Evolutionary conservation across 2,113 vertebrate genomes (phyloP), one percentile per base, ranked within the genome.

Genomic region (Cariama cristata): DNA sequence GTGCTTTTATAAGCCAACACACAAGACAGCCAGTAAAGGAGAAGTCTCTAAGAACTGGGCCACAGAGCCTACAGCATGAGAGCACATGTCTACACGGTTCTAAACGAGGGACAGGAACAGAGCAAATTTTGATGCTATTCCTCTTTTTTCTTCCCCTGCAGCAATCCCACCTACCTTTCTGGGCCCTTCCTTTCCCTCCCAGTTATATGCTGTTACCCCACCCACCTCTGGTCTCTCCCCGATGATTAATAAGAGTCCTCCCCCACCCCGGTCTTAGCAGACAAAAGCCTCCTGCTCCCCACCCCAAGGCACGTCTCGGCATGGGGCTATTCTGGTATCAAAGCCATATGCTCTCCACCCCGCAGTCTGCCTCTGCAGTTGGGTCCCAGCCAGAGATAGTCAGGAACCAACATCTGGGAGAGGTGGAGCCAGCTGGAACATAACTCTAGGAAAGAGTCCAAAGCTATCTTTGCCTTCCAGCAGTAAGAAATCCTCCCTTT

Each of bases 261-360:
- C 94, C 93, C 97, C 95, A 93, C 93, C 87, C 80, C 0, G 1
- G 67, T 33, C 80, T 91, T 73, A 81, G 95, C 72, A 98, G 96
- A 97, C 95, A 97, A 97, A 98, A 96, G 81, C 67, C 92, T 93
- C 79, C 72, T 50, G 71, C 91, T 97, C 97, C 95, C 95, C 94
- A 97, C 95, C 95, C 90, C 82, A 96, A 96, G 95, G 97, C 95
- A 97, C 95, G 94, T 97, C 91, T 95, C 96, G 95, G 97, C 97
- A 97, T 72, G 96, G 97, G 97, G 95, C 94, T 96, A 97, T 82
- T 96, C 79, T 90, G 92, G 91, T 92, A 94, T 97, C 94, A 95
- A 96, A 97, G 96, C 91, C 95, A 96, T 79, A 67, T 73, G 91
- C 79, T 96, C 89, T 97, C 92, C 94, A 90, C 92, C 97, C 71